Percentiles rank a stretch among this genome's conserved stretches.
phyloP scores from a whole-genome alignment of 2,888 invertebrate species.

The Drosophila anceps region DNA sequence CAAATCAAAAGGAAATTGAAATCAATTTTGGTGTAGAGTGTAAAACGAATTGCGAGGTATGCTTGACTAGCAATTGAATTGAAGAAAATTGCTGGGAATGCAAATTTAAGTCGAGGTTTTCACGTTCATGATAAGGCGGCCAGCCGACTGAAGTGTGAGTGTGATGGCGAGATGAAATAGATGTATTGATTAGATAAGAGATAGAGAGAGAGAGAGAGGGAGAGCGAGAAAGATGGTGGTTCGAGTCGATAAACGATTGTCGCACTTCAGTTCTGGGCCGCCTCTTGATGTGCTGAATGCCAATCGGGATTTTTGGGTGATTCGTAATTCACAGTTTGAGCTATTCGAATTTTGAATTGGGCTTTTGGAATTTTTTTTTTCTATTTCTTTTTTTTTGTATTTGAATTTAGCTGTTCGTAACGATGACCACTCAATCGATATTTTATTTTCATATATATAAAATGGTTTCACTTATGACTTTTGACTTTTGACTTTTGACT shows the following conservation, averaged over 20 bases:
- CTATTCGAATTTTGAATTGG: constrained; percentile 1
- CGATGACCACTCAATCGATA: constrained; percentile 85
- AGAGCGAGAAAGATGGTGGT: constrained; percentile 1
- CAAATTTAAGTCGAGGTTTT: constrained; percentile 66
- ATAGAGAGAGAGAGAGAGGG: constrained; percentile 1
- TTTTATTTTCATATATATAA: constrained; percentile 78
- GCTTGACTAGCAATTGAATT: constrained; percentile 47
- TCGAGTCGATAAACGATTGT: constrained; percentile 16
- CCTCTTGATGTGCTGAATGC: constrained; percentile 40
- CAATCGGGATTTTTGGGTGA: constrained; percentile 41
- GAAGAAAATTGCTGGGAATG: constrained; percentile 76
- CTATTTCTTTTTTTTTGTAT: background rate
- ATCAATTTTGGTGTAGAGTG: constrained; percentile 66
- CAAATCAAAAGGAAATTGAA: constrained; percentile 38
- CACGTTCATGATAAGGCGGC: constrained; percentile 47
- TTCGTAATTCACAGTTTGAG: background rate
- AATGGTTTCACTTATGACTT: constrained; percentile 48
- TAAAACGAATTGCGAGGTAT: constrained; percentile 64
- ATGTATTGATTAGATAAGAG: background rate
- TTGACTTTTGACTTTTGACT: constrained; percentile 32
- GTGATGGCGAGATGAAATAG: constrained; percentile 2
- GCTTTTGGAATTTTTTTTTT: constrained; percentile 15
- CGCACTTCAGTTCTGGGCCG: constrained; percentile 50
- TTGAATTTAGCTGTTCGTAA: constrained; percentile 65
- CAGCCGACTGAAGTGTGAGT: constrained; percentile 49